These are phyloP conservation scores for Oligia fasciuncula DNA, from an alignment of 2,888 invertebrate species.

Conservation along the genomic window DNA sequence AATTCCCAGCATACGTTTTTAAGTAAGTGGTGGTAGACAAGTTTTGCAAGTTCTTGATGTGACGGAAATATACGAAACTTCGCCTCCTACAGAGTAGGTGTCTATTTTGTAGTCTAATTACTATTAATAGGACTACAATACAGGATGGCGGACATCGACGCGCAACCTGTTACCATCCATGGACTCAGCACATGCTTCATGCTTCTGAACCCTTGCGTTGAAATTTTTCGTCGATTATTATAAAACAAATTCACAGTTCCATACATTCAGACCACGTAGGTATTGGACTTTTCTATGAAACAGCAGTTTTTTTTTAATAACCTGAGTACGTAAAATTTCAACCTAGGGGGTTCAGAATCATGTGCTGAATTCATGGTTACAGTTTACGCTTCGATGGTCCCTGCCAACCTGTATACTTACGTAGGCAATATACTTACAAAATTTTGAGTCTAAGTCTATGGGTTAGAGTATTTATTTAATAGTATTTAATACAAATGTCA, in stretches of 20 bases:
- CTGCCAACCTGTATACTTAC: too few species aligned
- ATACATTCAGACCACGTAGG: too few species aligned
- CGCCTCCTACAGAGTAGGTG: neutral
- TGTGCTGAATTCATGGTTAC: neutral
- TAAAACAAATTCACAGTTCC: too few species aligned
- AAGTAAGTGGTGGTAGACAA: neutral
- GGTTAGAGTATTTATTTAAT: neutral
- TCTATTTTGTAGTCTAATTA: neutral
- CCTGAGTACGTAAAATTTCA: neutral
- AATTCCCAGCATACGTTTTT: constrained; percentile 8
- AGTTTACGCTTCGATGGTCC: too few species aligned
- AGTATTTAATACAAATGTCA: neutral
- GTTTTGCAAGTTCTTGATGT: neutral
- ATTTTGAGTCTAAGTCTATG: neutral
- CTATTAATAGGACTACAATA: neutral
- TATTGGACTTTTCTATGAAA: too few species aligned
- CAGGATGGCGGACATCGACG: neutral
- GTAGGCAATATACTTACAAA: neutral
- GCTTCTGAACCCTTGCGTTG: neutral
- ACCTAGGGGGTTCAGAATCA: neutral
- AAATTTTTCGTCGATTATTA: too few species aligned
- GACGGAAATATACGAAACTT: neutral
- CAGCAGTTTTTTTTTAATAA: neutral
- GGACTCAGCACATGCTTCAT: neutral
- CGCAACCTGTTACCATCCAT: neutral